phyloP scores from a whole-genome alignment of 2,797 vertebrate species.

The Cheirogaleus major region DNA sequence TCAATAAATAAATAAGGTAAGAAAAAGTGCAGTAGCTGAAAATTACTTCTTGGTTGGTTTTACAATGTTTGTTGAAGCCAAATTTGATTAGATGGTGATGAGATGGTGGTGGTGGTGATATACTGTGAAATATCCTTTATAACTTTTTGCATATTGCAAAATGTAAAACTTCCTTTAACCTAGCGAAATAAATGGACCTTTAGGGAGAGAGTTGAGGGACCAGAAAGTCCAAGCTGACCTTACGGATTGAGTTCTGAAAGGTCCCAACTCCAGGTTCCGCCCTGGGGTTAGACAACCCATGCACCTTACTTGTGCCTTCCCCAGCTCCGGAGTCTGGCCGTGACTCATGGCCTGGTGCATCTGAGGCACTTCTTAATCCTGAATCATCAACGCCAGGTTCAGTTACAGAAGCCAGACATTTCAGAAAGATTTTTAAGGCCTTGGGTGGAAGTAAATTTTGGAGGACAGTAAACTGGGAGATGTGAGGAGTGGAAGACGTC shows the following conservation, averaged over 20 bases:
- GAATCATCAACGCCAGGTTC: conserved; percentile 22
- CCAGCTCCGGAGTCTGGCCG: not conserved
- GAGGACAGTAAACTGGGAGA: not conserved
- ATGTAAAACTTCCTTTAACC: not conserved
- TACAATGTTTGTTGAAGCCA: not conserved
- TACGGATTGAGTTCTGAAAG: not conserved
- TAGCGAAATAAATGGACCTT: not conserved
- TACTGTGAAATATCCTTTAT: not conserved
- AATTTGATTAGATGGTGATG: not conserved
- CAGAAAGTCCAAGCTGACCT: not conserved
- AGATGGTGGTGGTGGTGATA: not conserved
- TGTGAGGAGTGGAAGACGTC: not conserved
- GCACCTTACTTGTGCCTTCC: not conserved
- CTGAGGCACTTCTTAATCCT: not conserved
- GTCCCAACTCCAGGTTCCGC: not conserved
- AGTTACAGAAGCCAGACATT: not conserved
- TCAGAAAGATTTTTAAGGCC: not conserved
- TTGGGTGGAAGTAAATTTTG: not conserved
- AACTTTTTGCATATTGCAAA: not conserved
- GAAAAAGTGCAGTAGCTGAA: not conserved
- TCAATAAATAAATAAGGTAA: not conserved
- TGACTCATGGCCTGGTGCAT: not conserved
- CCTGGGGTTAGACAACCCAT: not conserved
- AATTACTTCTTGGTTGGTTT: conserved; percentile 10
- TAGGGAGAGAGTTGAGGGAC: not conserved